Evolutionary conservation across 2,113 vertebrate species (phyloP).

Genomic region (Otis tarda): DNA sequence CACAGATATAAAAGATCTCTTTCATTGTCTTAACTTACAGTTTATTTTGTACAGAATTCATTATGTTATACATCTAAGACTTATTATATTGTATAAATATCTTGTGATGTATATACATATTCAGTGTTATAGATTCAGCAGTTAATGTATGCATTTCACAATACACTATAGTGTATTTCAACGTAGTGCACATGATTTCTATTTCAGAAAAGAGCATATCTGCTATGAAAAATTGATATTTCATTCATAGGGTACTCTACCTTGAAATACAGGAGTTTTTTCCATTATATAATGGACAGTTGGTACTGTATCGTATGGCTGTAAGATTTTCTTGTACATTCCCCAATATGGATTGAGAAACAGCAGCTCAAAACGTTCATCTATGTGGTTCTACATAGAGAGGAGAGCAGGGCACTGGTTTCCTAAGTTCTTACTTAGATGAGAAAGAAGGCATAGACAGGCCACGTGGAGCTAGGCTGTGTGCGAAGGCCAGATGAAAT

Average conservation of each 20-base stretch:
- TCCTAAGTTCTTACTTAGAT: neutral
- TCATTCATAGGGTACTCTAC: neutral
- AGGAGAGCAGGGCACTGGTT: neutral
- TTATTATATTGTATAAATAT: slow-evolving; percentile 47
- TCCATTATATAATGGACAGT: neutral
- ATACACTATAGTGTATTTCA: slow-evolving; percentile 46
- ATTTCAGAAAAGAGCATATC: slow-evolving; percentile 58
- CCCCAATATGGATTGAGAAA: neutral
- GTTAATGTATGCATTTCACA: slow-evolving; percentile 61
- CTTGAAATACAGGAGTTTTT: neutral
- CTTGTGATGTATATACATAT: slow-evolving; percentile 66
- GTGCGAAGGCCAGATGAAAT: neutral
- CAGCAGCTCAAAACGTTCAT: neutral
- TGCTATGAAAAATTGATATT: neutral
- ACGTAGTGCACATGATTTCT: slow-evolving; percentile 49
- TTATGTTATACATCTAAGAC: slow-evolving; percentile 23
- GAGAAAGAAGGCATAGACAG: neutral
- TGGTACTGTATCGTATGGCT: slow-evolving; percentile 5
- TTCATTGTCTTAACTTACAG: slow-evolving; percentile 51
- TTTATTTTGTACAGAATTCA: slow-evolving; percentile 46
- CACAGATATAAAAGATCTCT: slow-evolving; percentile 41
- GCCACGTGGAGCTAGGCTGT: neutral
- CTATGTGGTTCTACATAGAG: neutral
- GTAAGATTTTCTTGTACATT: neutral
- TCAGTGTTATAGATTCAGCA: slow-evolving; percentile 58